phyloP scores from a whole-genome alignment of 2,888 invertebrate genomes.

The Microchrysa polita region DNA sequence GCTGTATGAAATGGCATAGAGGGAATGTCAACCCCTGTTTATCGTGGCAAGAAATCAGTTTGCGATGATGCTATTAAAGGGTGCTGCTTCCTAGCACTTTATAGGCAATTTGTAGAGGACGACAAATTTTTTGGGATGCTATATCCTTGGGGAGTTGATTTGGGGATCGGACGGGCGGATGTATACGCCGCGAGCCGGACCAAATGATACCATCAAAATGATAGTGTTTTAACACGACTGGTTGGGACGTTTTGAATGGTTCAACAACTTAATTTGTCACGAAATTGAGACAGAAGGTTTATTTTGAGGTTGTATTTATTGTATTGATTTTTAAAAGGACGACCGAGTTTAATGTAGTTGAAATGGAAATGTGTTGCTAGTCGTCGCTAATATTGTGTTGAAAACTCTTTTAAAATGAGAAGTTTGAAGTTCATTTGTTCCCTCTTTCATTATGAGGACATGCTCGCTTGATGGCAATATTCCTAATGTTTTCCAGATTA shows the following conservation, averaged over 20 bases:
- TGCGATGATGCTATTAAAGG: slow-evolving; percentile 42
- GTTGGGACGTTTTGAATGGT: slow-evolving; percentile 17
- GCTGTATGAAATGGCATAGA: slow-evolving; percentile 6
- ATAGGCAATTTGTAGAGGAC: slow-evolving; percentile 33
- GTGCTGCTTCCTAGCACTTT: slow-evolving; percentile 42
- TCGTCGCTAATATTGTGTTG: too few species aligned
- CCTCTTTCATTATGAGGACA: too few species aligned
- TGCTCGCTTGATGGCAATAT: too few species aligned
- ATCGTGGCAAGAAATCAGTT: slow-evolving; percentile 39
- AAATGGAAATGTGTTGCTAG: too few species aligned
- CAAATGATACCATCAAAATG: not conserved
- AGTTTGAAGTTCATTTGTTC: too few species aligned
- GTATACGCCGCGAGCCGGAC: too few species aligned
- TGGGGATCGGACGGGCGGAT: too few species aligned
- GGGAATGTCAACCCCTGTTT: slow-evolving; percentile 39
- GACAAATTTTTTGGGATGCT: slow-evolving; percentile 32
- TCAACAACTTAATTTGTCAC: slow-evolving; percentile 20
- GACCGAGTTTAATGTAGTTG: not conserved
- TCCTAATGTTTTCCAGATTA: too few species aligned
- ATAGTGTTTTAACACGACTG: slow-evolving; percentile 24
- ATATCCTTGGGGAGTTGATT: slow-evolving; percentile 29
- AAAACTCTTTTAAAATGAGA: too few species aligned
- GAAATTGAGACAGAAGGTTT: slow-evolving; percentile 28
- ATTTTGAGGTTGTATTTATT: not conserved
- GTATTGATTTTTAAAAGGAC: slow-evolving; percentile 2